Percentiles rank a stretch among this genome's conserved stretches.
These are phyloP conservation scores for Edolisoma coerulescens DNA, from an alignment of 2,113 vertebrate species.

Conservation along the genomic window DNA sequence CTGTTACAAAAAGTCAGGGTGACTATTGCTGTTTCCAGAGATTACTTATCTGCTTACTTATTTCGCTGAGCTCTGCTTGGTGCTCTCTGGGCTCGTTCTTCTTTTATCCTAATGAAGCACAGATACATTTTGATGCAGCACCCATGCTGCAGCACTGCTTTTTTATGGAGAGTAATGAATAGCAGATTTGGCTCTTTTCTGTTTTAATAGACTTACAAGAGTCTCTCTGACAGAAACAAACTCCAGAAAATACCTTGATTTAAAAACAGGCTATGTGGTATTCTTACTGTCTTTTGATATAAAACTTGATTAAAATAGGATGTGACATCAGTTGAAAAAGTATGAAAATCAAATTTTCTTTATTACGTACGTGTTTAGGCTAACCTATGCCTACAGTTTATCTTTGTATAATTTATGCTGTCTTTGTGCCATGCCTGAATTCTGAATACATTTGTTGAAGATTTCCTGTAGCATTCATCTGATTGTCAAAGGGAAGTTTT, in stretches of 20 bases:
- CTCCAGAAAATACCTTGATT: slow-evolving; percentile 63
- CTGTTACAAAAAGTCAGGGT: neutral
- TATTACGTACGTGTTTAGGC: slow-evolving; percentile 49
- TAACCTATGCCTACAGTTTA: slow-evolving; percentile 62
- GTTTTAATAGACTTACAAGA: slow-evolving; percentile 22
- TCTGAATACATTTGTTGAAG: slow-evolving; percentile 76
- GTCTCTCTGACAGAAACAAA: slow-evolving; percentile 59
- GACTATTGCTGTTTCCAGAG: neutral
- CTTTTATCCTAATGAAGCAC: neutral
- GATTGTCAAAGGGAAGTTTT: slow-evolving; percentile 76
- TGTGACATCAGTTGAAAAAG: slow-evolving; percentile 61
- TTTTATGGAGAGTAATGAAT: neutral
- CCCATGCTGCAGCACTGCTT: neutral
- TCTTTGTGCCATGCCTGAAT: slow-evolving; percentile 70
- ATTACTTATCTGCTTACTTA: neutral
- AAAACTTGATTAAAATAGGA: slow-evolving; percentile 71
- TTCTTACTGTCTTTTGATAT: slow-evolving; percentile 64
- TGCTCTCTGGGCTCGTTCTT: neutral
- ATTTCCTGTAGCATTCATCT: slow-evolving; percentile 77
- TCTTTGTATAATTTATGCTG: slow-evolving; percentile 67
- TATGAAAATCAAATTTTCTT: slow-evolving; percentile 68
- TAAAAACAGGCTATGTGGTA: slow-evolving; percentile 4
- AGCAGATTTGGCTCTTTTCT: slow-evolving; percentile 21
- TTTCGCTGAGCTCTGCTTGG: accelerated
- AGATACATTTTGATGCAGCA: neutral